Conservation (phyloP, 2,888 invertebrate genomes). For the Tachina lurida region DNA sequence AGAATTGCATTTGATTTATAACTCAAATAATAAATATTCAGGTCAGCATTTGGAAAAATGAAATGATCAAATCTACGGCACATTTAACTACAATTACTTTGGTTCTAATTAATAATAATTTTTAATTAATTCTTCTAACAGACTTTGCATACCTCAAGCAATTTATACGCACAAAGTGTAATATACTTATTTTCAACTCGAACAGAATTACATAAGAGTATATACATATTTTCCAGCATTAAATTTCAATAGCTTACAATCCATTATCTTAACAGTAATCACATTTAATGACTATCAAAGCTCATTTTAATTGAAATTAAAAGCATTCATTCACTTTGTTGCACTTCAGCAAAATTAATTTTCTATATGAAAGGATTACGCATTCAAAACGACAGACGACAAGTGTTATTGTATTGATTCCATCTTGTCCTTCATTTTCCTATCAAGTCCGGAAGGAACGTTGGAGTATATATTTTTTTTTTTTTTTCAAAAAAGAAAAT, state of each 20-base stretch:
- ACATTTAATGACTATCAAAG: conserved; percentile 42
- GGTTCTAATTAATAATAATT: no score
- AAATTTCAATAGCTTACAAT: not conserved
- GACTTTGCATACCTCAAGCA: no score
- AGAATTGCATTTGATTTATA: not conserved
- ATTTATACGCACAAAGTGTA: no score
- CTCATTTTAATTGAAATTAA: conserved; percentile 61
- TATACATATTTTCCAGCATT: not conserved
- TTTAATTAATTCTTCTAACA: no score
- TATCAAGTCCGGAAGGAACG: not conserved
- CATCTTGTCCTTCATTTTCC: conserved; percentile 2
- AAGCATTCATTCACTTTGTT: conserved; percentile 35
- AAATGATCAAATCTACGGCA: not conserved
- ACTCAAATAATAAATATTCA: not conserved
- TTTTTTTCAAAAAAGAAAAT: no score
- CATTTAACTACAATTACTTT: not conserved
- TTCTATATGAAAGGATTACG: conserved; percentile 16
- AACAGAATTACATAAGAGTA: not conserved
- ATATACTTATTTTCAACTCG: not conserved
- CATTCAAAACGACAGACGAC: conserved; percentile 5
- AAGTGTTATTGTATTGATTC: conserved; percentile 5
- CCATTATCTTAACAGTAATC: conserved; percentile 31
- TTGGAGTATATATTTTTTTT: not conserved
- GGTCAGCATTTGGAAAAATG: no score
- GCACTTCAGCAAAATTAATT: conserved; percentile 1